phyloP scores from a whole-genome alignment of 2,113 vertebrate species.

The Morone chrysops region DNA sequence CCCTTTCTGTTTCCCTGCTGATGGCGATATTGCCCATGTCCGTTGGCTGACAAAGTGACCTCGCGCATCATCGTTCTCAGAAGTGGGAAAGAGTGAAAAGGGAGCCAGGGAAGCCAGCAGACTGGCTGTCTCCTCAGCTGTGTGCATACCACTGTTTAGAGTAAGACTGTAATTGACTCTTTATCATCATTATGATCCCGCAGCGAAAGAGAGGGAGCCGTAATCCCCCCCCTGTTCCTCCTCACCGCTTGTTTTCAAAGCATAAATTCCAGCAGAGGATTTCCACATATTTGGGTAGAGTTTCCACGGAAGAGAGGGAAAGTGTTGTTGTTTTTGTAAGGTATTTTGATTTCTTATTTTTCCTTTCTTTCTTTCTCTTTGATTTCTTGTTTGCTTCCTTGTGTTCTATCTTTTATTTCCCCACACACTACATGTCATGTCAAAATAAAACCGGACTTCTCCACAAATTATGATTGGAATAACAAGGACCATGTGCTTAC shows the following conservation, averaged over 20 bases:
- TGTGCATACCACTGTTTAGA: conserved; percentile 77
- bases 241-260: conserved; percentile 74
- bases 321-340: conserved; percentile 39
- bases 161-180: conserved; percentile 81
- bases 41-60: conserved; percentile 55
- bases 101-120: conserved; percentile 65
- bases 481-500: conserved; percentile 81
- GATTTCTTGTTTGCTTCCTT: conserved; percentile 26
- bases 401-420: conserved; percentile 25
- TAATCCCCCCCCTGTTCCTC: conserved; percentile 70
- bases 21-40: conserved; percentile 34
- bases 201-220: conserved; percentile 65
- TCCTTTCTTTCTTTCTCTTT: not conserved
- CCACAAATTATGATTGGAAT: conserved; percentile 74
- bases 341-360: not conserved
- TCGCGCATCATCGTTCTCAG: conserved; percentile 48
- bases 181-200: conserved; percentile 80
- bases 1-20: not conserved
- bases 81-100: conserved; percentile 55
- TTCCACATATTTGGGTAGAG: conserved; percentile 76
- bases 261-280: conserved; percentile 77
- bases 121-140: conserved; percentile 76
- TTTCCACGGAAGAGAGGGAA: conserved; percentile 65
- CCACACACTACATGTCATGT: conserved; percentile 54
- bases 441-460: conserved; percentile 46